Evolutionary conservation across 2,888 invertebrate genomes (phyloP).

Genomic region (Torymus texanus): DNA sequence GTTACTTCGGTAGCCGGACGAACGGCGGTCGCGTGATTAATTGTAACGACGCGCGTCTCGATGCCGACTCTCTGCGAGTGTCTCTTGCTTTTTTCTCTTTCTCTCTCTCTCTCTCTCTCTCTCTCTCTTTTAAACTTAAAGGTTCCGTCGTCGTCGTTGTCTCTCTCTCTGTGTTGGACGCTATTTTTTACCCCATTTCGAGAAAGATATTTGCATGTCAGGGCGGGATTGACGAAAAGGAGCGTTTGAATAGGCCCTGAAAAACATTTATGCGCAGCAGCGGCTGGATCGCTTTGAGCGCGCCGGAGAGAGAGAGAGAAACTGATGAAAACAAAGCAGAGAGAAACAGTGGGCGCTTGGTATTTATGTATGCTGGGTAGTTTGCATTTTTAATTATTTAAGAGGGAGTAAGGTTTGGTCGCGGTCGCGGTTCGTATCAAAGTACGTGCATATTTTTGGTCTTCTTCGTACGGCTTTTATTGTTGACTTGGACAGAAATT

Average conservation of each 20-base stretch:
- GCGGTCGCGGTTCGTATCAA: neutral
- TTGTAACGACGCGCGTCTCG: conserved; percentile 47
- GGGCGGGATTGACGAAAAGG: conserved; percentile 51
- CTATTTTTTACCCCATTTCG: conserved; percentile 15
- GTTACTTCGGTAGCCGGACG: conserved; percentile 68
- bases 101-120: neutral
- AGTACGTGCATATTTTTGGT: too few species aligned
- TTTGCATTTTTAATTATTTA: neutral
- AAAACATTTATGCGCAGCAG: neutral
- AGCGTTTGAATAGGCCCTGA: conserved; percentile 47
- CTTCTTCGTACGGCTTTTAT: too few species aligned
- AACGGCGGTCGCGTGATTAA: conserved; percentile 57
- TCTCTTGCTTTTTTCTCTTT: neutral
- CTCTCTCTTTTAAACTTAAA: conserved; percentile 5
- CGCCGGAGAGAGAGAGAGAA: too few species aligned
- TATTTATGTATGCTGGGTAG: neutral
- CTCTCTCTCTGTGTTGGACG: neutral
- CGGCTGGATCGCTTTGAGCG: neutral
- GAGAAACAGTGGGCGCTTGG: neutral
- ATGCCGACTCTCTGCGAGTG: neutral
- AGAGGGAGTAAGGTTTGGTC: neutral
- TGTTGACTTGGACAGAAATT: too few species aligned
- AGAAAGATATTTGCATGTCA: conserved; percentile 52
- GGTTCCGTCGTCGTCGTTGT: too few species aligned
- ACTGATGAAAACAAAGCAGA: too few species aligned